Percentiles rank a stretch among this genome's conserved stretches.
phyloP scores from a whole-genome alignment of 2,113 vertebrate species.

The Lampris incognitus region DNA sequence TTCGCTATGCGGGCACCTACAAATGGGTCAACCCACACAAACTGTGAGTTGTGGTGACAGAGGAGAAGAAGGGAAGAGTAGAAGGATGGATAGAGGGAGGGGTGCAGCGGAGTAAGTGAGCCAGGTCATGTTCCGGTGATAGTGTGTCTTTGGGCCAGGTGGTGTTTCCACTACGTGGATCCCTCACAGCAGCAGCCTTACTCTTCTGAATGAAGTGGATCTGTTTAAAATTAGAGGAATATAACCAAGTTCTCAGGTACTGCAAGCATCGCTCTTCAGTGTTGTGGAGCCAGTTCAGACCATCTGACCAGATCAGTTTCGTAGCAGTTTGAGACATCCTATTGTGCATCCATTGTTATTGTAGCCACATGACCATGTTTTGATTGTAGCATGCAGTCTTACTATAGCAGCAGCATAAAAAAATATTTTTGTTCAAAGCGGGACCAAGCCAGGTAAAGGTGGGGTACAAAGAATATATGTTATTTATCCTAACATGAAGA shows the following conservation, averaged over 20 bases:
- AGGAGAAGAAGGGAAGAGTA: slow-evolving; percentile 16
- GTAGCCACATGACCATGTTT: background rate
- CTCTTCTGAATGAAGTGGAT: background rate
- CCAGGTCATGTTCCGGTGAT: slow-evolving; percentile 17
- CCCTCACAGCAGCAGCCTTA: slow-evolving; percentile 21
- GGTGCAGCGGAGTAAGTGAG: slow-evolving; percentile 25
- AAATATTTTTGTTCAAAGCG: slow-evolving; percentile 2
- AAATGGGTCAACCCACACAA: slow-evolving; percentile 93
- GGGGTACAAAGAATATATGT: slow-evolving; percentile 9
- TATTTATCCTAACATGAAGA: background rate
- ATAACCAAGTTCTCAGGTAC: slow-evolving; percentile 60
- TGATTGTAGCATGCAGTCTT: background rate
- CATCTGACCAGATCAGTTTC: background rate
- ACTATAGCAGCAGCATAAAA: slow-evolving; percentile 5
- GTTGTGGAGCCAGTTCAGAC: slow-evolving; percentile 38
- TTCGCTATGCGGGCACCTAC: slow-evolving; percentile 92
- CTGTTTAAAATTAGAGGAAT: slow-evolving; percentile 4
- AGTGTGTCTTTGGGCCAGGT: slow-evolving; percentile 29
- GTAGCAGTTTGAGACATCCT: background rate
- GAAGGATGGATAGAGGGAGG: slow-evolving; percentile 22
- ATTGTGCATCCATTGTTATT: background rate
- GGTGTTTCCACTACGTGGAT: slow-evolving; percentile 51
- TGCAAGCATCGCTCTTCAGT: background rate
- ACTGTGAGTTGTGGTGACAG: slow-evolving; percentile 77
- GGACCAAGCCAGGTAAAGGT: slow-evolving; percentile 14